Evolutionary conservation across 2,797 vertebrate species (phyloP).

Genomic region (Chaunax sp.): DNA sequence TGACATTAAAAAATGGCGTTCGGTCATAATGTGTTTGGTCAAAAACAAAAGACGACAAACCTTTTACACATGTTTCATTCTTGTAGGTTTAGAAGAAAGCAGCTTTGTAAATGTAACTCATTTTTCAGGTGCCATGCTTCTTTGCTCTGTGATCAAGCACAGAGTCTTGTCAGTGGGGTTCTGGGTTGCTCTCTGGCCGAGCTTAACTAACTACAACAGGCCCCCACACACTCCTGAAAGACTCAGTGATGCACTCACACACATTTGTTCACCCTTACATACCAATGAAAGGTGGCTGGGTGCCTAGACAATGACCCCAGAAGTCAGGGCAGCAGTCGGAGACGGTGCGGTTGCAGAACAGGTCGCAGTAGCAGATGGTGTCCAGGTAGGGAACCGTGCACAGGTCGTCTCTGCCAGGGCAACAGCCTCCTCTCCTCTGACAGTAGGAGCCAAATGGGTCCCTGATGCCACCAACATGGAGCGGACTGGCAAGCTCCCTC

Average conservation of each 20-base stretch:
- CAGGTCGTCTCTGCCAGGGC: constrained; percentile 88
- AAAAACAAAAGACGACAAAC: constrained; percentile 1
- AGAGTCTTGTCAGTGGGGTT: constrained; percentile 6
- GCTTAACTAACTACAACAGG: constrained; percentile 11
- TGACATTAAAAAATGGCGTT: no score
- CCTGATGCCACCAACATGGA: constrained; percentile 90
- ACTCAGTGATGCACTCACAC: constrained; percentile 3
- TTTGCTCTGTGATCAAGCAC: constrained; percentile 15
- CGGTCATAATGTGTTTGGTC: no score
- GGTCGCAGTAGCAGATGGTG: constrained; percentile 97
- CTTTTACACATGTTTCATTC: no score
- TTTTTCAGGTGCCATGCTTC: constrained; percentile 10
- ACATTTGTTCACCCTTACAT: constrained; percentile 24
- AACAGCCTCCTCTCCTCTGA: constrained; percentile 89
- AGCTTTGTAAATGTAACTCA: no score
- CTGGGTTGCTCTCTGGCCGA: constrained; percentile 7
- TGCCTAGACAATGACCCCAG: constrained; percentile 91
- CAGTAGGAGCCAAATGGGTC: constrained; percentile 93
- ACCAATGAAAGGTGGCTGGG: constrained; percentile 79
- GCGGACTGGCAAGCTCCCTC: constrained; percentile 87
- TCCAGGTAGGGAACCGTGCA: constrained; percentile 95
- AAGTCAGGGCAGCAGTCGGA: constrained; percentile 99
- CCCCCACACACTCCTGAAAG: constrained; percentile 13
- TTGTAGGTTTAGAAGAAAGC: no score
- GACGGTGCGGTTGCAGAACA: constrained; percentile 97